A percentile compares a stretch with the other conserved stretches of the same genome.
Conservation (phyloP, 1,140 invertebrate species). For the Gonioctena quinquepunctata region DNA sequence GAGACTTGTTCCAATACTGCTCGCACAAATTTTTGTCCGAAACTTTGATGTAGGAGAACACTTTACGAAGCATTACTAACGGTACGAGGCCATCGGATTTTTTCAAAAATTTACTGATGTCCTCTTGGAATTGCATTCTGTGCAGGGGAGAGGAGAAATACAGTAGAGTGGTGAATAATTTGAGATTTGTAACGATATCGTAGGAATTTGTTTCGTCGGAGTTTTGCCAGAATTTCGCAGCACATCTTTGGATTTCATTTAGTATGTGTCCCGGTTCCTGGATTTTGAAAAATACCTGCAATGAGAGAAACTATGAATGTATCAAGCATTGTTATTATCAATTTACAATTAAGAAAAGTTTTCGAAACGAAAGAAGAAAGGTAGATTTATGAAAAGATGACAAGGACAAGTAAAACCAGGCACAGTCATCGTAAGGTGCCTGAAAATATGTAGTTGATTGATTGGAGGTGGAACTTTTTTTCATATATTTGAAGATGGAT, state of each 20-base stretch:
- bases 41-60: conserved; percentile 56
- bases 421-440: too few relatives aligned
- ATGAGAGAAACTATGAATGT: neutral
- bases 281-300: conserved; percentile 47
- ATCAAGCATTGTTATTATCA: neutral
- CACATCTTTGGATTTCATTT: conserved; percentile 43
- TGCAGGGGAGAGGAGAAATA: conserved; percentile 49
- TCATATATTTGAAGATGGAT: too few relatives aligned
- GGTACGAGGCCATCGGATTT: conserved; percentile 31
- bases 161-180: conserved; percentile 39
- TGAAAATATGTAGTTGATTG: too few relatives aligned
- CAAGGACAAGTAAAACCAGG: too few relatives aligned
- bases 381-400: too few relatives aligned
- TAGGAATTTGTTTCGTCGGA: conserved; percentile 28
- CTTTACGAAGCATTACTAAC: conserved; percentile 49
- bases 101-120: conserved; percentile 47
- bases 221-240: conserved; percentile 38
- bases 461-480: too few relatives aligned
- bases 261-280: conserved; percentile 47
- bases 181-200: conserved; percentile 25
- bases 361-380: neutral
- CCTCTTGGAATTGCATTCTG: conserved; percentile 44
- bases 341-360: conserved; percentile 19
- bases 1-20: conserved; percentile 54
- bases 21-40: conserved; percentile 54